These are phyloP conservation scores for Pogonophryne albipinna DNA, from an alignment of 2,797 vertebrate species.

Conservation along the genomic window DNA sequence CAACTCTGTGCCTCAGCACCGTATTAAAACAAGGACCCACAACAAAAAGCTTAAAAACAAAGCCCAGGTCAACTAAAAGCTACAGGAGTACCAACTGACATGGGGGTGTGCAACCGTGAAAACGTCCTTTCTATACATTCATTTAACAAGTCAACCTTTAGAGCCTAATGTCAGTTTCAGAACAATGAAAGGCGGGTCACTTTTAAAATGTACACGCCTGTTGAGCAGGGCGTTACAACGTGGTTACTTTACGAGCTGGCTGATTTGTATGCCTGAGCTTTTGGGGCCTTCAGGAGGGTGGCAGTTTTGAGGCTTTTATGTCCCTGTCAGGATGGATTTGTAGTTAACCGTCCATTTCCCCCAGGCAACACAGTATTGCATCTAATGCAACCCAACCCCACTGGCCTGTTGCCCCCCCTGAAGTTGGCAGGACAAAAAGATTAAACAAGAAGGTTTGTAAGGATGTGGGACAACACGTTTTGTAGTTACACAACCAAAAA, in stretches of 20 bases:
- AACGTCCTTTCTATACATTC: slow-evolving; percentile 15
- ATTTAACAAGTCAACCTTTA: slow-evolving; percentile 39
- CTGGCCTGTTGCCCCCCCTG: slow-evolving; percentile 19
- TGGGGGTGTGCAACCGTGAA: slow-evolving; percentile 33
- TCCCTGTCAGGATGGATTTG: slow-evolving; percentile 59
- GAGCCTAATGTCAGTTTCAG: slow-evolving; percentile 19
- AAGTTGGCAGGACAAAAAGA: slow-evolving; percentile 35
- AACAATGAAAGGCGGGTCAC: slow-evolving; percentile 33
- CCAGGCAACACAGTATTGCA: slow-evolving; percentile 68
- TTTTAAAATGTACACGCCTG: slow-evolving; percentile 34
- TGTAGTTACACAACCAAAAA: neutral
- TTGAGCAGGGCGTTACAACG: slow-evolving; percentile 44
- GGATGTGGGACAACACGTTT: slow-evolving; percentile 1
- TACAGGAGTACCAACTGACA: slow-evolving; percentile 22
- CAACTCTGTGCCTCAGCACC: neutral
- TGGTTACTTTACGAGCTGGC: slow-evolving; percentile 55
- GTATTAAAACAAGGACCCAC: neutral
- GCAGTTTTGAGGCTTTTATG: slow-evolving; percentile 64
- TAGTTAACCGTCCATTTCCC: slow-evolving; percentile 49
- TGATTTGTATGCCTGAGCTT: slow-evolving; percentile 58
- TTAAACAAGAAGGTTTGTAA: slow-evolving; percentile 11
- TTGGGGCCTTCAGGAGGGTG: slow-evolving; percentile 50
- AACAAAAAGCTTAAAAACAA: neutral
- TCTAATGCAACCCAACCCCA: slow-evolving; percentile 38
- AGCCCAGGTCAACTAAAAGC: neutral